Conservation (phyloP, 1,140 invertebrate genomes). For the Eumaeus atala region DNA sequence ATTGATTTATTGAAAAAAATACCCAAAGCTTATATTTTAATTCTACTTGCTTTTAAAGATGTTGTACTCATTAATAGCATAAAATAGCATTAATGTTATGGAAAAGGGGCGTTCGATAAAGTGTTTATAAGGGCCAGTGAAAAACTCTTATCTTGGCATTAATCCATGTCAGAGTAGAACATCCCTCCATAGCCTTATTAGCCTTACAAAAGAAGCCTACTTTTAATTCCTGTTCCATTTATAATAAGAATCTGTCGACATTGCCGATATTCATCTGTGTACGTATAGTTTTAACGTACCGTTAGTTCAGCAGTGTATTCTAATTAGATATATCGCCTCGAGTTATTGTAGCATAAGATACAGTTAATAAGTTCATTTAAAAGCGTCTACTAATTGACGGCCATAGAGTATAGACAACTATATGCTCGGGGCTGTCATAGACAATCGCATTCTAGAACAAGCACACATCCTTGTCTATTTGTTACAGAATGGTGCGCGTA, state of each 20-base stretch:
- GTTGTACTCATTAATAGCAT: too few relatives aligned
- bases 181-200: not conserved
- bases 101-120: conserved; percentile 4
- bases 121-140: conserved; percentile 2
- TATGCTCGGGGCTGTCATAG: conserved; percentile 21
- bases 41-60: too few relatives aligned
- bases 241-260: not conserved
- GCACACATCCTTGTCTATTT: conserved; percentile 21
- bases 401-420: conserved; percentile 6
- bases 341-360: conserved; percentile 31
- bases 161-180: not conserved
- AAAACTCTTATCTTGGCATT: not conserved
- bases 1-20: too few relatives aligned
- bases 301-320: conserved; percentile 32
- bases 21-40: too few relatives aligned
- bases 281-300: conserved; percentile 2
- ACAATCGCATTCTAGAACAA: conserved; percentile 24
- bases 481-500: conserved; percentile 2
- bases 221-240: not conserved
- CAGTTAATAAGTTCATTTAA: conserved; percentile 35
- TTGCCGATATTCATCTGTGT: conserved; percentile 1
- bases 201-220: not conserved
- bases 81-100: not conserved
- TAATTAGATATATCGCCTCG: conserved; percentile 40
- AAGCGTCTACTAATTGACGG: conserved; percentile 28